Evolutionary conservation across 2,797 vertebrate genomes (phyloP), one percentile per base, ranked within the genome.

Genomic region (Mormyrops attenuatus): DNA sequence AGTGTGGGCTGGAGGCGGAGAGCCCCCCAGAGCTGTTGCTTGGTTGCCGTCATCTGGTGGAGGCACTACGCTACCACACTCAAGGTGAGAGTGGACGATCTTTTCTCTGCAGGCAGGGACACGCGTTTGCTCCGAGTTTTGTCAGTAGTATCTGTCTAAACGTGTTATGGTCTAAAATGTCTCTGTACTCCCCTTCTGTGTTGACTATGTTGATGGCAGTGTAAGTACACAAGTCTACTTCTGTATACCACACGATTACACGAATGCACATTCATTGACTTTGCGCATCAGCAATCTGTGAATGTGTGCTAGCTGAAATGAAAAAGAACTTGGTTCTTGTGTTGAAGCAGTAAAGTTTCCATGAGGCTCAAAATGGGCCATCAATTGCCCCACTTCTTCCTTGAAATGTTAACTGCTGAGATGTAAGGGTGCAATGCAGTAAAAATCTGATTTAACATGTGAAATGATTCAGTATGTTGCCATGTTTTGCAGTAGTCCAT

Each of bases 31-130:
- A 96, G 91, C 94, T 96, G 90, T 94, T 96, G 91, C 95, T 96
- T 0, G 96, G 94, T 87, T 96, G 95, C 94, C 95, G 94, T 92
- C 95, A 96, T 92, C 93, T 97, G 91, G 93, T 95, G 93, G 96
- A 96, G 91, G 95, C 96, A 5, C 89, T 95, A 88, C 94, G 93
- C 60, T 96, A 96, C 92, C 96, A 97, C 93, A 96, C 91, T 90
- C 94, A 93, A 94, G 96, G 96, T 97, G 53, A 93, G 91, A 26
- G 0, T 47, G 2, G 85, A 13, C 8, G 5, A n/a, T 49, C 63
- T 88, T 88, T 22, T 38, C 41, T 2, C 41, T 49, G 57, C n/a
- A 63, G 55, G 22, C 52, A 41, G 52, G 9, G 22, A 52, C 85
- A 55, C 13, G 3, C 6, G 6, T 20, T n/a, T 57, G 9, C 8